Percentiles rank a stretch among this genome's conserved stretches.
phyloP scores from a whole-genome alignment of 2,113 vertebrate genomes.

The Tachysurus vachellii region DNA sequence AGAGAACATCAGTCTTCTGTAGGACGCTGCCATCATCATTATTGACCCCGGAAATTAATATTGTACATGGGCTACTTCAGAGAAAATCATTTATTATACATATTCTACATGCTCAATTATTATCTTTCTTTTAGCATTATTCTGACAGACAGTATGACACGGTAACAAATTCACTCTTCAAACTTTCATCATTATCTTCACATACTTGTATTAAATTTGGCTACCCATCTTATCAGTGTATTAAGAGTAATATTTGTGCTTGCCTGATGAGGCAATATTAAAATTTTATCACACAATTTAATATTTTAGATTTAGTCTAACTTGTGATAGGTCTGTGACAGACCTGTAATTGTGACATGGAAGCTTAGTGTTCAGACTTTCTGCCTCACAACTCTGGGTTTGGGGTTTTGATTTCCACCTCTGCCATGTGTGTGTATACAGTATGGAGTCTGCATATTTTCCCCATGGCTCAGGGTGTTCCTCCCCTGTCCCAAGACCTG shows the following conservation, averaged over 20 bases:
- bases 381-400: no score
- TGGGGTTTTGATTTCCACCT: no score
- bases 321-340: not conserved
- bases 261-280: not conserved
- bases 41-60: slow-evolving; percentile 31
- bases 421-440: no score
- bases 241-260: not conserved
- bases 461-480: no score
- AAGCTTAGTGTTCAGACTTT: no score
- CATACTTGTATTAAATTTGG: not conserved
- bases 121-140: not conserved
- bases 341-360: no score
- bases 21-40: slow-evolving; percentile 32
- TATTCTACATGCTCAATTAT: slow-evolving; percentile 1
- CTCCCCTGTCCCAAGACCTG: no score
- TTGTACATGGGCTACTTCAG: slow-evolving; percentile 16
- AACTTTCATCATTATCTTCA: not conserved
- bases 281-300: not conserved
- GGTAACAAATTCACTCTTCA: not conserved
- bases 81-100: slow-evolving; percentile 11
- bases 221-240: not conserved
- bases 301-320: not conserved
- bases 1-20: slow-evolving; percentile 45
- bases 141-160: not conserved
- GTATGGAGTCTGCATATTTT: no score